Base-by-base conservation (phyloP, 2,113 vertebrate species). In the Romanogobio albipinnatus region DNA sequence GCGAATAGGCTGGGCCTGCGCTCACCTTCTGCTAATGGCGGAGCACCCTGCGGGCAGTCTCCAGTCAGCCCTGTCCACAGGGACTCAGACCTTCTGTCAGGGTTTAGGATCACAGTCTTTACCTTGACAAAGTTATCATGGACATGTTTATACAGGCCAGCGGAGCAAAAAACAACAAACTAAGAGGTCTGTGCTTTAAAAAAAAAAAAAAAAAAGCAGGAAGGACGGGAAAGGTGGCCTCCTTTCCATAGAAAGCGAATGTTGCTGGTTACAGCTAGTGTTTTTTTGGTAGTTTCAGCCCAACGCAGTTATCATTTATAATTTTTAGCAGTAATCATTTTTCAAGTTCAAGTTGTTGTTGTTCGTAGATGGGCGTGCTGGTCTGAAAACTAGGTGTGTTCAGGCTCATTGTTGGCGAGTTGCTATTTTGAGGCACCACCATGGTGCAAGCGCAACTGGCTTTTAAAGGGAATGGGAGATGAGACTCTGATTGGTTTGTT, bases 41-140 rank as follows among this genome's bases (percentile, higher is more conserved):
- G 81, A 84, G 76, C 73, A 76, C 84, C 88, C 88, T 73, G 68
- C n/a, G 49, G 88, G 76, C 85, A 83, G 78, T 82, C 89, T 73
- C 26, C 84, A 79, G 88, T 83, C 29, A 76, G 81, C 58, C 26
- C 5, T 51, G 59, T 85, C 84, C 75, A 59, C 81, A 29, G 58
- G 84, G 84, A 87, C 79, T 56, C 45, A 29, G 74, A 51, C 78
- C 77, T 81, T 87, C 88, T 89, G 88, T 86, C 81, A 51, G 49
- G 39, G 49, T 75, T 81, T 83, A 79, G 51, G 64, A 80, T 56
- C 49, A 45, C 26, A 87, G 70, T 68, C 85, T 76, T 87, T 91
- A 91, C 91, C 89, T 93, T 92, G 89, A 92, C 90, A 91, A 94
- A 95, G 91, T 94, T 93, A 90, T 91, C 83, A 86, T 74, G 81